These are phyloP conservation scores for Drosophila bifasciata DNA, from an alignment of 1,140 invertebrate species.

Conservation along the genomic window DNA sequence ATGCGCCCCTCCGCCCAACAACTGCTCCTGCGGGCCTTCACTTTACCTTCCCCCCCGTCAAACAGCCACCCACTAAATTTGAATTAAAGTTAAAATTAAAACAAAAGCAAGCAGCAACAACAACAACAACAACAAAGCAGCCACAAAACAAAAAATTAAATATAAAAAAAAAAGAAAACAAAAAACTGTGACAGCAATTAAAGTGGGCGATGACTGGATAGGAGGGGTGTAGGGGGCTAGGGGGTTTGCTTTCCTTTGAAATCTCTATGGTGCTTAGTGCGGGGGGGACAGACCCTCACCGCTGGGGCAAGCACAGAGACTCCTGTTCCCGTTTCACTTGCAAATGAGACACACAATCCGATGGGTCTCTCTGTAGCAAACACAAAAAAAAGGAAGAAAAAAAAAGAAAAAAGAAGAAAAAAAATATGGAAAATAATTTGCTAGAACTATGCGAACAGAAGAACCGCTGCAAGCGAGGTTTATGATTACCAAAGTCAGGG, in stretches of 20 bases:
- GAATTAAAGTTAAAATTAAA: conserved; percentile 55
- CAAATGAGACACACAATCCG: conserved; percentile 50
- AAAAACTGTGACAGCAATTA: conserved; percentile 65
- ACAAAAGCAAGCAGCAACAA: conserved; percentile 49
- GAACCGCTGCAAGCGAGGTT: no score
- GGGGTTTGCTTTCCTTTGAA: conserved; percentile 20
- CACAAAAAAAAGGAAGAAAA: no score
- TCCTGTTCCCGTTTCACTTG: conserved; percentile 27
- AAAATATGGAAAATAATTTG: neutral
- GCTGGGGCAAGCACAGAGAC: neutral
- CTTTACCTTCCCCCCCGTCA: neutral
- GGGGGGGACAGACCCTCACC: no score
- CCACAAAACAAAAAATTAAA: conserved; percentile 18
- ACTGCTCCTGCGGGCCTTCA: neutral
- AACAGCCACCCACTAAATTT: conserved; percentile 16
- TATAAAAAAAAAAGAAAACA: conserved; percentile 13
- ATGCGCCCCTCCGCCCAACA: conserved; percentile 30
- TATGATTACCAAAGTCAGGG: no score
- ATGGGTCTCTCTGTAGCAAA: conserved; percentile 4
- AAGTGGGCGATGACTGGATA: conserved; percentile 28
- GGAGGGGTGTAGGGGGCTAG: no score
- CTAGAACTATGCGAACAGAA: no score
- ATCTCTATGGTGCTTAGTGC: conserved; percentile 1
- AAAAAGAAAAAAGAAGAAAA: no score
- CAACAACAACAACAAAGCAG: conserved; percentile 11